These are phyloP conservation scores for Orgyia antiqua DNA, from an alignment of 2,888 invertebrate species.

Conservation along the genomic window DNA sequence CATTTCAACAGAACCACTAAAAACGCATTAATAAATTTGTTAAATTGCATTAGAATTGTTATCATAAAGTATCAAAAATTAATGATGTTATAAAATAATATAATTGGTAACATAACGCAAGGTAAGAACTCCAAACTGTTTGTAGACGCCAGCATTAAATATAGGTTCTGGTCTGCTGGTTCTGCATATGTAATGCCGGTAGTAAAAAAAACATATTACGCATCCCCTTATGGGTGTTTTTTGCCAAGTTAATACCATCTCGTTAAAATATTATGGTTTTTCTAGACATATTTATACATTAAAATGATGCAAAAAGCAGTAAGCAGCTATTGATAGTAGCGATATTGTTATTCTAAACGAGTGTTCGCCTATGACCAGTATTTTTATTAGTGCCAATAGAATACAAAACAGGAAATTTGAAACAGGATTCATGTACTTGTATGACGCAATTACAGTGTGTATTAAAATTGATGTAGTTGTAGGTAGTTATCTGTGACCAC, in stretches of 20 bases:
- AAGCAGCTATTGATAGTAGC: conserved; percentile 6
- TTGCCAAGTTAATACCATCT: conserved; percentile 32
- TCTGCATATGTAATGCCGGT: conserved; percentile 60
- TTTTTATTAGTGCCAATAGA: conserved; percentile 4
- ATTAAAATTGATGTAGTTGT: no score
- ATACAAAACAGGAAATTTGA: conserved; percentile 11
- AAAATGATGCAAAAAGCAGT: conserved; percentile 12
- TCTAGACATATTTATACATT: conserved; percentile 4
- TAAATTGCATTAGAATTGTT: no score
- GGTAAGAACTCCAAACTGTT: no score
- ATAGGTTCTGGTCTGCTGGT: conserved; percentile 56
- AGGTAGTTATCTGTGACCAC: no score
- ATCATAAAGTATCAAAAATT: no score
- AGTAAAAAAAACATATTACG: conserved; percentile 47
- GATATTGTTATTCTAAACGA: conserved; percentile 11
- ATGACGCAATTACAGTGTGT: no score
- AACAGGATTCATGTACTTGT: no score
- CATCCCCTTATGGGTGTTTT: conserved; percentile 45
- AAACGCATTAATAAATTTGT: no score
- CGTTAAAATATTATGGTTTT: conserved; percentile 15
- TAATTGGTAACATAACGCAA: no score
- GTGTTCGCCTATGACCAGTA: conserved; percentile 2
- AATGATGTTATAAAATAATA: no score
- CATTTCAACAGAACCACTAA: no score
- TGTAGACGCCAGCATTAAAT: conserved; percentile 27